These are phyloP conservation scores for Torymus tubicola DNA, from an alignment of 2,888 invertebrate genomes.

Conservation along the genomic window DNA sequence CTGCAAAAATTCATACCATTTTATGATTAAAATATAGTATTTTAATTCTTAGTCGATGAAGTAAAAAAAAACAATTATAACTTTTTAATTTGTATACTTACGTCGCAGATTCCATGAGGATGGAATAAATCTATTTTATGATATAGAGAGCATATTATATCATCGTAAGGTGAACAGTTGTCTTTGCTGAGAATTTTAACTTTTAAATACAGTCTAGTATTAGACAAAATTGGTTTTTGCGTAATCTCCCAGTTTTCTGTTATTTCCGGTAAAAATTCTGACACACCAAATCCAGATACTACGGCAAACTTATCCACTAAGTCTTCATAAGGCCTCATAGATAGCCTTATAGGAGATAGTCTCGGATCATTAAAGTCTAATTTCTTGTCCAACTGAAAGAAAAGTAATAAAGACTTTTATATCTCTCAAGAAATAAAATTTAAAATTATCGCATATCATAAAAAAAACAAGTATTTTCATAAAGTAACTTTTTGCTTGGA, in stretches of 20 bases:
- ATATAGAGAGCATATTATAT: neutral
- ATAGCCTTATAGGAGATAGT: no score
- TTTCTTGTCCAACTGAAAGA: no score
- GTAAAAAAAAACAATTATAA: neutral
- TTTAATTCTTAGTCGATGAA: neutral
- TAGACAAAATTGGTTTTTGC: neutral
- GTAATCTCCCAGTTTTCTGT: no score
- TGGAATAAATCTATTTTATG: neutral
- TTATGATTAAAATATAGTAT: neutral
- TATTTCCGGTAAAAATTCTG: neutral
- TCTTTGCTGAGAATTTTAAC: neutral
- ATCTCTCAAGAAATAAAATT: no score
- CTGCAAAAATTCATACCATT: conserved; percentile 1
- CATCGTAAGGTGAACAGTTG: neutral
- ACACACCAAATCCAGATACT: conserved; percentile 14
- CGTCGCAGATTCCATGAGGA: neutral
- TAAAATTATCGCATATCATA: no score
- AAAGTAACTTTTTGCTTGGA: no score
- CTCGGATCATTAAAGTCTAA: no score
- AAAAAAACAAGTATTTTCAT: no score
- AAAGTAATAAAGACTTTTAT: no score
- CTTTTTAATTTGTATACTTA: neutral
- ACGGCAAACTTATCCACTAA: neutral
- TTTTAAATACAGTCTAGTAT: neutral
- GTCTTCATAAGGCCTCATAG: no score